Percentiles rank a stretch among this genome's conserved stretches.
Evolutionary conservation across 64 coral and sea anemone species (phyloP).

Genomic region (Platygyra sinensis): DNA sequence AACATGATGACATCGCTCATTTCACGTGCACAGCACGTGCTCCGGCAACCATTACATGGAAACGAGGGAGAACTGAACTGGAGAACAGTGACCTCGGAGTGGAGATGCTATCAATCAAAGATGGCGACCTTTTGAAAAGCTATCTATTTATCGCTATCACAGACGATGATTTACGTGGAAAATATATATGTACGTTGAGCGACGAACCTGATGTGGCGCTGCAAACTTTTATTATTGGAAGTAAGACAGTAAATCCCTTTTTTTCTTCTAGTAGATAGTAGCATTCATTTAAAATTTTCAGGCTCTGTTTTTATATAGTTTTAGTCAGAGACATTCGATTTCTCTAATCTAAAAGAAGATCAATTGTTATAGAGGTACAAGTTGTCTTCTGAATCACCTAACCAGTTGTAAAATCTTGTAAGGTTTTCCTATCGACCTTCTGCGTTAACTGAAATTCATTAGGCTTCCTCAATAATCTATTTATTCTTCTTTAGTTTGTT

Average conservation of each 20-base stretch:
- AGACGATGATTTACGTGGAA: constrained; percentile 25
- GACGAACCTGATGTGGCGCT: not conserved
- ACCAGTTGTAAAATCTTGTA: no score
- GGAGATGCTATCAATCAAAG: not conserved
- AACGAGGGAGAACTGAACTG: not conserved
- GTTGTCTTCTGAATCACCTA: no score
- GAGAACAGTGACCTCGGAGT: not conserved
- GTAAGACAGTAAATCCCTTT: not conserved
- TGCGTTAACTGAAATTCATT: no score
- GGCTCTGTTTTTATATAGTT: no score
- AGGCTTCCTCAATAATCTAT: no score
- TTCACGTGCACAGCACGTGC: constrained; percentile 27
- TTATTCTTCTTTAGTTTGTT: no score
- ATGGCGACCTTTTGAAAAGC: not conserved
- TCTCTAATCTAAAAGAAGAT: no score
- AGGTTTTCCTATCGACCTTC: no score
- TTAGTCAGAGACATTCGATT: no score
- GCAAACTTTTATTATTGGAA: constrained; percentile 21
- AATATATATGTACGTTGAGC: constrained; percentile 23
- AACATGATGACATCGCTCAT: constrained; percentile 35
- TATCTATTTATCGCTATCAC: constrained; percentile 25
- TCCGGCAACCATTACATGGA: constrained; percentile 15
- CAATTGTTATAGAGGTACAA: no score
- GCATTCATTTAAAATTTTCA: not conserved
- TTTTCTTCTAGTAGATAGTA: not conserved